A percentile compares a stretch with the other conserved stretches of the same genome.
Evolutionary conservation across 2,113 vertebrate species (phyloP).

Genomic region (Microtus oregoni): DNA sequence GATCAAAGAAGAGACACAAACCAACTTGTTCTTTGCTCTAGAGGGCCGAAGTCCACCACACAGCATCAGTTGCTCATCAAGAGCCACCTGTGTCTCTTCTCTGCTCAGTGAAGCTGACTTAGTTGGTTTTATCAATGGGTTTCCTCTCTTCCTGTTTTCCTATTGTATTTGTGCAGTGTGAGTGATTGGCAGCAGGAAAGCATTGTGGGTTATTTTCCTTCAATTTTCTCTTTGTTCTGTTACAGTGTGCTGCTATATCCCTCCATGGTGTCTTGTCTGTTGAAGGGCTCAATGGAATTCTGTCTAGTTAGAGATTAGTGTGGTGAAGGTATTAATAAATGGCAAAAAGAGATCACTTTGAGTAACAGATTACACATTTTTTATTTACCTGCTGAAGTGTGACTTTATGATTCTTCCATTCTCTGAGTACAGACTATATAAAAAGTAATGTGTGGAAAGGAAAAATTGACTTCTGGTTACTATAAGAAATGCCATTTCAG

Average conservation of each 20-base stretch:
- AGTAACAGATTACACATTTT: neutral
- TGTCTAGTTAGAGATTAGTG: neutral
- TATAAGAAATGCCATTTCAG: neutral
- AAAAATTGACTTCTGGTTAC: neutral
- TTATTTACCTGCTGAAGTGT: neutral
- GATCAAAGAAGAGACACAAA: neutral
- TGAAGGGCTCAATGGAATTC: neutral
- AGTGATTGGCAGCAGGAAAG: neutral
- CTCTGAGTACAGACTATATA: neutral
- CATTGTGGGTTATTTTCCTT: neutral
- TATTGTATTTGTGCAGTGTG: neutral
- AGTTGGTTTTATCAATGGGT: neutral
- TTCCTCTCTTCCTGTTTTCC: neutral
- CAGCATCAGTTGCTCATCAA: neutral
- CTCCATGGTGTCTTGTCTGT: neutral
- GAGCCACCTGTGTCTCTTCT: neutral
- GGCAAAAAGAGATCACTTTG: neutral
- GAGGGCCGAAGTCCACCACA: neutral
- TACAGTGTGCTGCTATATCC: neutral
- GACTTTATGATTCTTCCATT: neutral
- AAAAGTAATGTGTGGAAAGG: neutral
- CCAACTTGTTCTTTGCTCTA: neutral
- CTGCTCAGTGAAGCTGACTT: neutral
- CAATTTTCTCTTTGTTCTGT: neutral
- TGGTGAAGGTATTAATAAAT: neutral